These are phyloP conservation scores for Pheosia tremula DNA, from an alignment of 2,888 invertebrate genomes.

Conservation along the genomic window DNA sequence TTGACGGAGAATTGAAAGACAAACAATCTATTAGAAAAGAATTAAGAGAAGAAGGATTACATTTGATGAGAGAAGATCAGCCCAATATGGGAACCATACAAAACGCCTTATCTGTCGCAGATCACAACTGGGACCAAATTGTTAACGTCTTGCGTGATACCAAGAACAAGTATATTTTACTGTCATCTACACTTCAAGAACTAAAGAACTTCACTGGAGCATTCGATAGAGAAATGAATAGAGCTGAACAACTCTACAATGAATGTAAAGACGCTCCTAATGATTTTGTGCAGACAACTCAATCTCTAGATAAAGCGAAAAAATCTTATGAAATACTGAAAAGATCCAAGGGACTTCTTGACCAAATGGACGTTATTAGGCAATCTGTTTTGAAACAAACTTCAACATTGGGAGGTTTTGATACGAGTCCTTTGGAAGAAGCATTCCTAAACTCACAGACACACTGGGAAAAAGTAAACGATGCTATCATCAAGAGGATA, in stretches of 20 bases:
- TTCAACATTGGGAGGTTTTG: constrained; percentile 87
- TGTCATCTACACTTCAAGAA: constrained; percentile 90
- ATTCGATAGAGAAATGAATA: constrained; percentile 88
- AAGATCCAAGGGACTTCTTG: constrained; percentile 89
- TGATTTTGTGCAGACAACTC: constrained; percentile 89
- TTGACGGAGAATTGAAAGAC: constrained; percentile 84
- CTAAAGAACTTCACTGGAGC: constrained; percentile 89
- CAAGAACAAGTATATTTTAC: constrained; percentile 89
- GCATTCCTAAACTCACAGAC: constrained; percentile 86
- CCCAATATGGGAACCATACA: constrained; percentile 92
- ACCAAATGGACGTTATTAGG: constrained; percentile 91
- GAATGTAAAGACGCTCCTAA: constrained; percentile 87
- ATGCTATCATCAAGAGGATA: constrained; percentile 88
- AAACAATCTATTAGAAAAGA: constrained; percentile 87
- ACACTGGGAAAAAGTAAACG: constrained; percentile 89
- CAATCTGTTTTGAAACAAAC: constrained; percentile 89
- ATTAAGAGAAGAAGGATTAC: constrained; percentile 91
- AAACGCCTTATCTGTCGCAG: constrained; percentile 90
- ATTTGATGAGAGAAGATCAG: constrained; percentile 92
- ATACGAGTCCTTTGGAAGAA: constrained; percentile 83
- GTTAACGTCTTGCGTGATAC: constrained; percentile 90
- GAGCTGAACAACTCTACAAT: constrained; percentile 87
- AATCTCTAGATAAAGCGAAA: constrained; percentile 89
- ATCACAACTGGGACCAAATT: constrained; percentile 92
- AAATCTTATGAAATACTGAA: constrained; percentile 90